Evolutionary conservation across 2,113 vertebrate species (phyloP).

Genomic region (Grus americana): DNA sequence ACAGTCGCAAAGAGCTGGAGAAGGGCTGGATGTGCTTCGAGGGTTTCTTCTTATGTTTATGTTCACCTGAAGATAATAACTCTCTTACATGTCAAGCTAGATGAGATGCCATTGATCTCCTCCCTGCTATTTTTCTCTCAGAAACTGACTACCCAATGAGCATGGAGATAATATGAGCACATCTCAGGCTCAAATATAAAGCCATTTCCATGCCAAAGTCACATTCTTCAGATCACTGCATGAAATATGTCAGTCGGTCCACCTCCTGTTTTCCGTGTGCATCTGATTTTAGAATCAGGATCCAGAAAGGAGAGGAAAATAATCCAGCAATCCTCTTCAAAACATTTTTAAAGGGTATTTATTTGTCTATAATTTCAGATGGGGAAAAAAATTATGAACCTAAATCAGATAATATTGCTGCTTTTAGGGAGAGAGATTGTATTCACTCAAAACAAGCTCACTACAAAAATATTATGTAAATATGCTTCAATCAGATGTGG

Average conservation of each 20-base stretch:
- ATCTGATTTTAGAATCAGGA: neutral
- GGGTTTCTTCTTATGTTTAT: constrained; percentile 33
- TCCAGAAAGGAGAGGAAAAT: neutral
- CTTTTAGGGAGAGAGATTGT: neutral
- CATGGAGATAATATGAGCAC: neutral
- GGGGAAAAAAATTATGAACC: neutral
- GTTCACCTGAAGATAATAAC: constrained; percentile 13
- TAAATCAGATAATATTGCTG: neutral
- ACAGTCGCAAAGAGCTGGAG: neutral
- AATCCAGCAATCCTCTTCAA: neutral
- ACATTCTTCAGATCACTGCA: constrained; percentile 2
- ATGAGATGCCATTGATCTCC: constrained; percentile 44
- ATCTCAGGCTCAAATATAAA: neutral
- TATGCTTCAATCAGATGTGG: neutral
- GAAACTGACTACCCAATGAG: neutral
- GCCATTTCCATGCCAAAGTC: neutral
- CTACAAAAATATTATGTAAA: neutral
- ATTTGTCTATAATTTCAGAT: neutral
- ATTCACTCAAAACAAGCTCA: neutral
- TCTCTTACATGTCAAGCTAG: neutral
- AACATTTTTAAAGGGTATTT: neutral
- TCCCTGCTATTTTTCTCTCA: neutral
- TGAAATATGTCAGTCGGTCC: neutral
- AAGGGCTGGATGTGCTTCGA: neutral
- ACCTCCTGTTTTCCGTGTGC: neutral